phyloP scores from a whole-genome alignment of 64 coral and sea anemone genomes.

The Catalaphyllia jardinei region DNA sequence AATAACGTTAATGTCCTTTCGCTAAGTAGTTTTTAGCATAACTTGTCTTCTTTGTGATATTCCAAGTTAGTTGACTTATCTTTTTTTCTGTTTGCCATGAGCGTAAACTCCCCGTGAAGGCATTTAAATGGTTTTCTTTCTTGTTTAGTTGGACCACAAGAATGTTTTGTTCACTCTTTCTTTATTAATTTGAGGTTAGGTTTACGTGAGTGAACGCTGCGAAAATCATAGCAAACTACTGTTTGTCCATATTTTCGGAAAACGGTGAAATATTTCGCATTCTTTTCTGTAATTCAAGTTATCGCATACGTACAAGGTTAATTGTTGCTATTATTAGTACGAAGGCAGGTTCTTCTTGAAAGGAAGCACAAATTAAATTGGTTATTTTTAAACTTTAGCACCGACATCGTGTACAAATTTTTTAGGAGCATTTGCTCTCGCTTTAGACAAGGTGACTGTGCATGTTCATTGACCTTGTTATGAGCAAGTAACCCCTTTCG shows the following conservation, averaged over 20 bases:
- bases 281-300: constrained; percentile 23
- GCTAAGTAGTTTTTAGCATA: neutral
- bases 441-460: neutral
- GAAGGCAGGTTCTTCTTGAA: neutral
- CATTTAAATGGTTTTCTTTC: constrained; percentile 6
- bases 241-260: neutral
- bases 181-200: neutral
- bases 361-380: neutral
- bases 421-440: neutral
- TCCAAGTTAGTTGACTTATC: neutral
- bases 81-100: neutral
- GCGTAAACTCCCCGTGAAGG: neutral
- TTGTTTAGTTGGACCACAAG: neutral
- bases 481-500: too few relatives aligned
- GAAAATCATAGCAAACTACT: neutral
- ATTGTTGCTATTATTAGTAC: constrained; percentile 31
- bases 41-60: neutral
- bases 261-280: constrained; percentile 14
- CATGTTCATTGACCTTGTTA: neutral
- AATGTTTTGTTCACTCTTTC: neutral
- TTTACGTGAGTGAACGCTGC: neutral
- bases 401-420: neutral
- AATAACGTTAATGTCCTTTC: neutral
- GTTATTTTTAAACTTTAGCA: neutral
- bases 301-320: neutral